These are phyloP conservation scores for Drosophila siamana DNA, from an alignment of 2,888 invertebrate genomes.

Conservation along the genomic window DNA sequence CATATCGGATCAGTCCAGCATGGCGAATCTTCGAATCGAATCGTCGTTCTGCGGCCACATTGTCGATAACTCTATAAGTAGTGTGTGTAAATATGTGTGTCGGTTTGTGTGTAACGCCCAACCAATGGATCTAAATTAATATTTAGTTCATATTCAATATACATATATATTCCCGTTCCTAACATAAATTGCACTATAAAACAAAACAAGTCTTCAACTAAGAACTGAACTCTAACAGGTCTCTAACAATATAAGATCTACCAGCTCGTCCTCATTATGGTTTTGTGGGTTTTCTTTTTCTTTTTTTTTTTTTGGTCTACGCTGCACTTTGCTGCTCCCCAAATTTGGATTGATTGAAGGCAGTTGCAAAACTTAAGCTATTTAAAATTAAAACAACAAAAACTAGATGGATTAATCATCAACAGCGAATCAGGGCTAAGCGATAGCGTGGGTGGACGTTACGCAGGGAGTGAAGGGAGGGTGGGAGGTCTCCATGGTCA, in stretches of 20 bases:
- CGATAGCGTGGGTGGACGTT: not conserved
- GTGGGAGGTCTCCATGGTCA: not conserved
- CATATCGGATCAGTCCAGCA: constrained; percentile 14
- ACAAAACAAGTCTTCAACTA: constrained; percentile 50
- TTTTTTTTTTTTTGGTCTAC: constrained; percentile 65
- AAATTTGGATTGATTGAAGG: constrained; percentile 31
- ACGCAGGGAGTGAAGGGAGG: not conserved
- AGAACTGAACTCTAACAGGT: constrained; percentile 50
- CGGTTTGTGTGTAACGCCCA: constrained; percentile 23
- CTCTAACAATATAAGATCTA: constrained; percentile 39
- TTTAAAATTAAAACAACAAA: constrained; percentile 2
- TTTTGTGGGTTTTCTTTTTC: constrained; percentile 4
- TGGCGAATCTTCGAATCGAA: constrained; percentile 8
- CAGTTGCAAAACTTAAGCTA: constrained; percentile 44
- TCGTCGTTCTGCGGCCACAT: not conserved
- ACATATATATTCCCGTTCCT: constrained; percentile 19
- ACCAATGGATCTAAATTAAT: not conserved
- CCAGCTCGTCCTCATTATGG: constrained; percentile 22
- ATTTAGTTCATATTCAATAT: constrained; percentile 6
- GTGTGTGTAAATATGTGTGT: constrained; percentile 16
- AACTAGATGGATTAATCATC: not conserved
- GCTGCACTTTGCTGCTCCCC: constrained; percentile 64
- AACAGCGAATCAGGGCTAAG: not conserved
- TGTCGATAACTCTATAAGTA: not conserved
- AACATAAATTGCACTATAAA: constrained; percentile 56